Percentiles rank a stretch among this genome's conserved stretches.
Evolutionary conservation across 1,140 invertebrate genomes (phyloP).

Genomic region (Dendrolimus kikuchii): DNA sequence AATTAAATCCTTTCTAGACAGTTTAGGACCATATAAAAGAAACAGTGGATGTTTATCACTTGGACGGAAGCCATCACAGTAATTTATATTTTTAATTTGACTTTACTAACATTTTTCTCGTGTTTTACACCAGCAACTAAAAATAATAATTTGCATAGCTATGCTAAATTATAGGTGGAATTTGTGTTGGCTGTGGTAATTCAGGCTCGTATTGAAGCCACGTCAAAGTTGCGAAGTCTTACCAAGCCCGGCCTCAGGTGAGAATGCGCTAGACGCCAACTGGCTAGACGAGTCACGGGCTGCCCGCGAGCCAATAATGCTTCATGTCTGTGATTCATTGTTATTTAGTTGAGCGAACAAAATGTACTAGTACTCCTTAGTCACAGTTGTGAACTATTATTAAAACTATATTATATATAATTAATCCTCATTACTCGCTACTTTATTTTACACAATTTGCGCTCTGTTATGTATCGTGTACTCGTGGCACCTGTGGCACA

Average conservation of each 20-base stretch:
- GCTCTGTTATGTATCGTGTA: too few relatives aligned
- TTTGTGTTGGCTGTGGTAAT: conserved; percentile 33
- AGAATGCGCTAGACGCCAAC: conserved; percentile 50
- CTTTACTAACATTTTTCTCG: too few relatives aligned
- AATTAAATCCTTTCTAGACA: too few relatives aligned
- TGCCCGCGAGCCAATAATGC: conserved; percentile 41
- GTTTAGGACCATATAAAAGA: too few relatives aligned
- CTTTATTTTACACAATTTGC: too few relatives aligned
- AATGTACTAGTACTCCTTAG: not conserved
- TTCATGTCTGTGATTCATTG: conserved; percentile 14
- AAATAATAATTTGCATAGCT: not conserved
- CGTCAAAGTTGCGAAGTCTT: conserved; percentile 65
- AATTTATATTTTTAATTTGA: too few relatives aligned
- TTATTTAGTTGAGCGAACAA: not conserved
- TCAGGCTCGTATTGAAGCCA: conserved; percentile 26
- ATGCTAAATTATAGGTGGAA: conserved; percentile 31
- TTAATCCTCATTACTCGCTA: too few relatives aligned
- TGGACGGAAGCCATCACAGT: too few relatives aligned
- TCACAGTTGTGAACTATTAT: too few relatives aligned
- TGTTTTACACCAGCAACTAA: not conserved
- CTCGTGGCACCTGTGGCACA: too few relatives aligned
- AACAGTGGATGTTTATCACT: too few relatives aligned
- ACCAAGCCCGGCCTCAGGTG: conserved; percentile 60
- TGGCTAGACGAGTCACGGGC: conserved; percentile 32
- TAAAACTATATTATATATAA: too few relatives aligned